Base-by-base conservation (phyloP, 2,113 vertebrate species). In the human (Homo sapiens) region DNA sequence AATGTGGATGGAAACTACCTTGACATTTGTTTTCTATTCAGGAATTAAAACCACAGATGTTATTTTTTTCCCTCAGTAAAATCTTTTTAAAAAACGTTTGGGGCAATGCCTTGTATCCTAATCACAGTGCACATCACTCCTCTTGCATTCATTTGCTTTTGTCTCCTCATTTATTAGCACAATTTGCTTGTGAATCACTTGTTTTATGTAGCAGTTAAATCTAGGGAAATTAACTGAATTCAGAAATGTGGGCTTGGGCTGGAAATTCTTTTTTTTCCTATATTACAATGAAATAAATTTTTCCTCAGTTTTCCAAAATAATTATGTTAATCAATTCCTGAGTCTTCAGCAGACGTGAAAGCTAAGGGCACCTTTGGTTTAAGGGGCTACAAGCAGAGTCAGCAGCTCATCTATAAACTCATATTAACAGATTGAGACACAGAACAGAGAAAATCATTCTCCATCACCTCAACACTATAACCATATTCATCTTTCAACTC, bases 191-290 rank as follows among this genome's bases (percentile, higher is more conserved):
- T 8, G 14, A 96, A 52, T 59, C 40, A 43, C 30, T 93, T 95
- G 80, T 92, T 97, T 98, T 80, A 72, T 70, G 90, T 50, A 93
- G 90, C 78, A 52, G 48, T 64, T 4, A 95, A 94, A 94, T 96
- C 17, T 83, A 61, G 50, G 96, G 25, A 79, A 97, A 93, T 94
- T 94, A 96, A 80, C 32, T 32, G 40, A 75, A 38, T 88, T 93
- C 48, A 93, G 5, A 95, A 8, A 27, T 50, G 27, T 50, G 27
- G 73, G 9, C 87, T 40, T 76, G 64, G 95, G 70, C 1, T 45
- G 88, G 8, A 0, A 45, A 3, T 20, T 89, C 57, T 40, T 78
- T 48, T 92, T 32, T 32, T 96, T 96, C 32, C 45, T 86, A 43
- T 52, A 35, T 80, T 18, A 55, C 89, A 73, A 78, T 52, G 14